Evolutionary conservation across 1,140 invertebrate genomes (phyloP).

Genomic region (Proctacanthus coquilletti): DNA sequence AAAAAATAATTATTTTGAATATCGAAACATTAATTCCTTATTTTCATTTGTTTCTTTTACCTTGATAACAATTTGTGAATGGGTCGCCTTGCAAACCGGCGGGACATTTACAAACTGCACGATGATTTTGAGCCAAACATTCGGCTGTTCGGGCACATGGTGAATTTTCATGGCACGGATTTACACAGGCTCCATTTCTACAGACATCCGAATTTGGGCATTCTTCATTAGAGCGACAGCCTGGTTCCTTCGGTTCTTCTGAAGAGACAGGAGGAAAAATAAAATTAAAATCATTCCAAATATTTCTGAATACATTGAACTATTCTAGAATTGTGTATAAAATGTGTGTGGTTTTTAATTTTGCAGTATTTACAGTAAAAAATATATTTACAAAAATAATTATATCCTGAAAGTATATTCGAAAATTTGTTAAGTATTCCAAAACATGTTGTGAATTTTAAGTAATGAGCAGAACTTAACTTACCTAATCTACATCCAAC

Average conservation of each 20-base stretch:
- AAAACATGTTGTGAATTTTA: background rate
- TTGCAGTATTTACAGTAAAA: background rate
- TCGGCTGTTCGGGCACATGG: conserved; percentile 66
- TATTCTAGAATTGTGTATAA: conserved; percentile 19
- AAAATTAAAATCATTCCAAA: too few relatives aligned
- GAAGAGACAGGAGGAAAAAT: conserved; percentile 16
- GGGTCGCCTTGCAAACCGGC: conserved; percentile 62
- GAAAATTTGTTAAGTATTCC: background rate
- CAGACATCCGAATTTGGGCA: conserved; percentile 60
- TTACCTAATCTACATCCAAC: conserved; percentile 62
- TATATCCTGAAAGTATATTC: background rate
- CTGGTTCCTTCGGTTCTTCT: conserved; percentile 36
- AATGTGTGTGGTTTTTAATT: conserved; percentile 3
- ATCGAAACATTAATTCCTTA: background rate
- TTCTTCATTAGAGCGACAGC: conserved; percentile 53
- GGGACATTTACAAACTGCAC: conserved; percentile 61
- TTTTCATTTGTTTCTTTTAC: too few relatives aligned
- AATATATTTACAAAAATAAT: too few relatives aligned
- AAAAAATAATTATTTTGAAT: conserved; percentile 1
- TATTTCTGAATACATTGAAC: too few relatives aligned
- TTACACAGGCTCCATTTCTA: conserved; percentile 52
- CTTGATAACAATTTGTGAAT: conserved; percentile 57
- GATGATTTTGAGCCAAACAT: conserved; percentile 58
- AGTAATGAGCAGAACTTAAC: conserved; percentile 6
- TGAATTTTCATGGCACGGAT: conserved; percentile 55